Percentiles rank a stretch among this genome's conserved stretches.
Evolutionary conservation across 2,888 invertebrate species (phyloP).

Genomic region (Odontothrips loti): DNA sequence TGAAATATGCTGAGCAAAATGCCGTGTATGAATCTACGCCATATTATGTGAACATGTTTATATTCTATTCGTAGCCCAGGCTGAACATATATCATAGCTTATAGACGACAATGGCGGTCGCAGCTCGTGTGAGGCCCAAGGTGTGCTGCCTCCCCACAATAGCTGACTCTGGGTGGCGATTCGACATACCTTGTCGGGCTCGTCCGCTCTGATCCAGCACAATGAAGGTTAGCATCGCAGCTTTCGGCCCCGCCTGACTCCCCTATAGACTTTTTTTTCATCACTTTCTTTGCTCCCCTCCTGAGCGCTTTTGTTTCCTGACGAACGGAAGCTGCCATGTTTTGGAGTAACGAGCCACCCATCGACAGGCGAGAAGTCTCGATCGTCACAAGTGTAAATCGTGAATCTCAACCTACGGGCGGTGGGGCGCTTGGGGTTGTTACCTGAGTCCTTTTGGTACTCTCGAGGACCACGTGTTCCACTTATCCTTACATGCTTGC

Average conservation of each 20-base stretch:
- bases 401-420: too few relatives aligned
- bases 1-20: not conserved
- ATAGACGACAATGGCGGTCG: not conserved
- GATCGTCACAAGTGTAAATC: not conserved
- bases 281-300: too few relatives aligned
- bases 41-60: slow-evolving; percentile 23
- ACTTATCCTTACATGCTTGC: not conserved
- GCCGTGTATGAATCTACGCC: not conserved
- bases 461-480: not conserved
- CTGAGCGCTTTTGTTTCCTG: not conserved
- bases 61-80: not conserved
- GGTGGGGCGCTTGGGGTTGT: not conserved
- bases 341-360: not conserved
- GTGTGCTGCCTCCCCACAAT: not conserved
- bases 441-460: not conserved
- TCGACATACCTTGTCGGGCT: not conserved
- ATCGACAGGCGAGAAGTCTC: not conserved
- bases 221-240: not conserved
- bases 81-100: not conserved
- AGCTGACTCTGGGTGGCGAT: slow-evolving; percentile 16
- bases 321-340: slow-evolving; percentile 8
- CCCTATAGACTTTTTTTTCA: not conserved
- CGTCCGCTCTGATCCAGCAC: not conserved
- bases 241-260: not conserved
- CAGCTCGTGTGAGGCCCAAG: not conserved